Base-by-base conservation (phyloP, 1,140 invertebrate genomes). In the Ceratitis capitata region DNA sequence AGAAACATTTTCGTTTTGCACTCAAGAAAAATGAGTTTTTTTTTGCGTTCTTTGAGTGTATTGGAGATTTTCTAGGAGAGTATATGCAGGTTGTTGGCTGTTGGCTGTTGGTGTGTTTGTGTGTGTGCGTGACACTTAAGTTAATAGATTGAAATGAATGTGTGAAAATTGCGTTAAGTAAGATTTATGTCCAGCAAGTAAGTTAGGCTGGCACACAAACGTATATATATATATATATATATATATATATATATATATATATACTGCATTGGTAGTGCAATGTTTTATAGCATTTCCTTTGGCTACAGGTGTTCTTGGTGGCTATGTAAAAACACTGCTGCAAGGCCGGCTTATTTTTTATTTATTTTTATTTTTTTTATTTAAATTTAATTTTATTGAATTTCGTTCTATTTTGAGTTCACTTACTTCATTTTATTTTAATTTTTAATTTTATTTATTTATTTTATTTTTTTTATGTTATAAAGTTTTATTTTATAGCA, bases 121-220 rank as follows among this genome's bases (percentile, higher is more conserved):
- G 39, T 47, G 12, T 82, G 39, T 47, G 78, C 23, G 42, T 82
- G 78, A 78, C 69, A 78, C 69, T 78, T 78, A 78, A 78, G 69
- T 42, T 78, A 78, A 78, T 78, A 78, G 69, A 19, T n/a, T 69
- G 64, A 78, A 78, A 78, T 69, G 64, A 69, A 69, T 69, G 64
- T 69, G 64, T 32, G 64, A 69, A 69, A 69, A 69, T 82, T 82
- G 78, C 45, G 78, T 82, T 82, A 69, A 78, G 69, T 19, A 78
- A 78, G 69, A 78, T 45, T 45, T 45, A 78, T 45, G 32, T 78
- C 39, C 23, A 32, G 58, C 69, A 45, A 45, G 3, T 42, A 16
- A n/a, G n/a, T 78, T 39, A 12, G 0, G 29, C 61, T 19, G 19
- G 16, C 61, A 39, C 32, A 64, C 32, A 64, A 9, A 51, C 19